A percentile compares a stretch with the other conserved stretches of the same genome.
Evolutionary conservation across 2,113 vertebrate genomes (phyloP).

Genomic region (Hylia prasina): DNA sequence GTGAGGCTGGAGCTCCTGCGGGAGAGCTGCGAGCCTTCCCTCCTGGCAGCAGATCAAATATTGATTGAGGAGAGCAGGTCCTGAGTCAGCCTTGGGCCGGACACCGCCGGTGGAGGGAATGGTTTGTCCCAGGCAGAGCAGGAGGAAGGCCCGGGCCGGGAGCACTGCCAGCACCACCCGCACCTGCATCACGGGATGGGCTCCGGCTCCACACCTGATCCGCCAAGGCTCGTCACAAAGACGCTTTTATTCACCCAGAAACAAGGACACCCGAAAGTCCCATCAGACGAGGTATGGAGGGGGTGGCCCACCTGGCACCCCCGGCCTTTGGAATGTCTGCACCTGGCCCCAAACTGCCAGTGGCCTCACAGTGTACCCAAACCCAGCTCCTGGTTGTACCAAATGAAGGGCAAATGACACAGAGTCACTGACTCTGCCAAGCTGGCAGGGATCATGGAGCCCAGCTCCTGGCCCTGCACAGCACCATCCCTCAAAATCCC

Average conservation of each 20-base stretch:
- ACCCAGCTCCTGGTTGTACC: fast-evolving
- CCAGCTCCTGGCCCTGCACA: no score
- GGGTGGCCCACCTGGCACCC: fast-evolving
- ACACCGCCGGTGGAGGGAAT: neutral
- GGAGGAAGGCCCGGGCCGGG: neutral
- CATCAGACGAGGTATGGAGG: fast-evolving
- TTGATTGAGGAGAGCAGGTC: constrained; percentile 4
- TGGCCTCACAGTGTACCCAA: fast-evolving
- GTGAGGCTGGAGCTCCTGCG: neutral
- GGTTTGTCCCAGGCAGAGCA: neutral
- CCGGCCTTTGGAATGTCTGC: neutral
- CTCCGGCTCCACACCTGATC: neutral
- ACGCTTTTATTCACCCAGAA: neutral
- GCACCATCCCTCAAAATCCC: neutral
- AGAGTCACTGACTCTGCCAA: neutral
- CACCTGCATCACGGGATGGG: neutral
- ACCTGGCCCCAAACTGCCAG: fast-evolving
- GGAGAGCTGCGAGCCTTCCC: neutral
- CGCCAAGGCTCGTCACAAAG: neutral
- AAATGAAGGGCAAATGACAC: neutral
- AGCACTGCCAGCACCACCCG: neutral
- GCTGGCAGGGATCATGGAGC: neutral
- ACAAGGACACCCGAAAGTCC: neutral
- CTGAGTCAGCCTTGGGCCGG: neutral
- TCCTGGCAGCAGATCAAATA: constrained; percentile 47